Base-by-base conservation (phyloP, 2,888 invertebrate genomes). In the Macaria liturata region DNA sequence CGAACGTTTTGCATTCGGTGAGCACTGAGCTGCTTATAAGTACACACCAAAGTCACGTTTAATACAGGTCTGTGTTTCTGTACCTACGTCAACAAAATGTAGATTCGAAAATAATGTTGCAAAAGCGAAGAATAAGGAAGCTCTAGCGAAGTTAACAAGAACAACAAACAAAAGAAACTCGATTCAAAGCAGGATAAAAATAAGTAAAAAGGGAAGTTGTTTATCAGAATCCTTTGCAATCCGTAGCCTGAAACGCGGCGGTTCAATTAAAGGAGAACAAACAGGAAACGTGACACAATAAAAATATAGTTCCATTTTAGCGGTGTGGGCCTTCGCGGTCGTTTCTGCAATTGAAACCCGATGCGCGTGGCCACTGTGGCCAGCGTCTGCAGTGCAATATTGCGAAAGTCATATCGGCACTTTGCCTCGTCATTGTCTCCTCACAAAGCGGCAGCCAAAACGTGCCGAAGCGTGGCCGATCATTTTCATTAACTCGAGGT, bases 241-340 rank as follows among this genome's bases (percentile, higher is more conserved):
- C 45, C 30, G 34, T 8, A 34, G 44, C 20, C 32, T 4, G 39
- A 46, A 39, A n/a, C 39, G 31, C 39, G 30, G 47, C 50, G 32
- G 47, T 48, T 59, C 71, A 72, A 74, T 72, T 74, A 70, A 75
- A 74, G 67, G 61, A 71, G 65, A 72, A 64, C 61, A 66, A 75
- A 70, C 76, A 81, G 78, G 78, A 81, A 83, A 81, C 68, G 64
- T 59, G 67, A 70, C 62, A 64, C 65, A 68, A 69, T 56, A 72
- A 70, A 68, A 61, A 67, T 63, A 69, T 56, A 61, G 64, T 61
- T 64, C 43, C 62, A 64, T 62, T 67, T 64, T 63, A 69, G 72
- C 70, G 71, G 71, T 74, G 76, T 77, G 60, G 59, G 34, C 72
- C 73, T 75, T 78, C 71, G 67, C 51, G 61, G 67, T 9, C 66